Evolutionary conservation across 2,888 invertebrate species (phyloP), one percentile per base, ranked within the genome.

Genomic region (Netelia melanura): DNA sequence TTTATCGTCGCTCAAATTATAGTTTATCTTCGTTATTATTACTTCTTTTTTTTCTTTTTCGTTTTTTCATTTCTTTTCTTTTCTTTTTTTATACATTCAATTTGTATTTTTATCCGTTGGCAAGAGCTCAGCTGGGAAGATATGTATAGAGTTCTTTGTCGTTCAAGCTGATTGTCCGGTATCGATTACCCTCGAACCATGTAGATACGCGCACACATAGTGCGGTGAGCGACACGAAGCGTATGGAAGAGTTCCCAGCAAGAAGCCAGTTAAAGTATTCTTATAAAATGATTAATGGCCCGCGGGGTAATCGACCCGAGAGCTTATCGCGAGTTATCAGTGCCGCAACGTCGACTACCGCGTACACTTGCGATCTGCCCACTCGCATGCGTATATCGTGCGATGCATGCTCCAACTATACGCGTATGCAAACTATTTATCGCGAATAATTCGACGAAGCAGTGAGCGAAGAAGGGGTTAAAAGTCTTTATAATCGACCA

Each of bases 231-330:
- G 17, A 58, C 17, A 3, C 54, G 10, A 54, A 17, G 21, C 1
- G 23, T 58, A 58, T 58, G 10, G 9, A 48, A 62, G 62, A 25
- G 30, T 62, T 44, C 14, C 11, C 14, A 44, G 58, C 17, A 17
- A 38, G 81, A 85, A 85, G 85, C 85, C 85, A 64, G 56, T 23
- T 14, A 71, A 79, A 71, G 61, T 68, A 74, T 81, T 74, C 23
- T 17, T 25, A 54, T 71, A 38, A 72, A 70, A 70, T 74, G 68
- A 81, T 74, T 82, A 82, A 82, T 79, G 77, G 70, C 78, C n/a
- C 68, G 23, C 80, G 70, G 70, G 75, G 84, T 75, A 79, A 85
- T 85, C 75, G 81, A 75, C 81, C 84, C 65, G 52, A 58, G 44
- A 23, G 44, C 71, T 70, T 79, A 75, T 85, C 81, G 38, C 62